A percentile compares a stretch with the other conserved stretches of the same genome.
Evolutionary conservation across 2,888 invertebrate species (phyloP).

Genomic region (Agriopis marginaria): DNA sequence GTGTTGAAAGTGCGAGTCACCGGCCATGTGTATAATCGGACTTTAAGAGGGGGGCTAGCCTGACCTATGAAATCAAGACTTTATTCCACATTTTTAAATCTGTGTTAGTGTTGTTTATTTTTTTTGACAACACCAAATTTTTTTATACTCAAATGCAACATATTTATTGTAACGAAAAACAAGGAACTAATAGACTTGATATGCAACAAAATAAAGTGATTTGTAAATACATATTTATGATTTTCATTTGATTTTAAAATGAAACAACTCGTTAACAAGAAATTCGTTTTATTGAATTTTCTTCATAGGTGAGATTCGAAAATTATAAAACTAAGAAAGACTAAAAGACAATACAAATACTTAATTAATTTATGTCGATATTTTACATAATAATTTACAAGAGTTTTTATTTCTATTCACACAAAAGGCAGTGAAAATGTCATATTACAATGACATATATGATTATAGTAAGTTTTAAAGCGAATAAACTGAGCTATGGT

Average conservation of each 20-base stretch:
- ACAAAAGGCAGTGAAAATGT: slow-evolving; percentile 71
- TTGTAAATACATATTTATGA: slow-evolving; percentile 71
- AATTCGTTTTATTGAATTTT: slow-evolving; percentile 62
- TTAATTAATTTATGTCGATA: slow-evolving; percentile 64
- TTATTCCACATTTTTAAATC: slow-evolving; percentile 68
- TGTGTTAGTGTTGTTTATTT: slow-evolving; percentile 77
- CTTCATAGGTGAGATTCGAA: slow-evolving; percentile 69
- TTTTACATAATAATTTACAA: slow-evolving; percentile 80
- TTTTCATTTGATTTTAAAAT: slow-evolving; percentile 31
- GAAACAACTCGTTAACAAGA: slow-evolving; percentile 57
- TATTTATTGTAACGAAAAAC: slow-evolving; percentile 80
- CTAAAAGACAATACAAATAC: slow-evolving; percentile 43
- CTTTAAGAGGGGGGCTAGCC: slow-evolving; percentile 64
- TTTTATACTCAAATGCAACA: slow-evolving; percentile 82
- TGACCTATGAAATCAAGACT: slow-evolving; percentile 72
- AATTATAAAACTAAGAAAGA: slow-evolving; percentile 58
- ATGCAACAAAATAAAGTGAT: slow-evolving; percentile 83
- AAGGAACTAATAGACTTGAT: slow-evolving; percentile 77
- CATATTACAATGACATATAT: slow-evolving; percentile 32
- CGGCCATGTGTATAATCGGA: slow-evolving; percentile 68
- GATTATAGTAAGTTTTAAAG: slow-evolving; percentile 1
- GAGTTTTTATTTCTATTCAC: slow-evolving; percentile 56
- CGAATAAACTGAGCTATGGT: slow-evolving; percentile 51
- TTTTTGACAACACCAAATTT: slow-evolving; percentile 38
- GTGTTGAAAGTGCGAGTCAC: slow-evolving; percentile 66